phyloP scores from a whole-genome alignment of 2,888 invertebrate species.

The Teleiodes luculella region DNA sequence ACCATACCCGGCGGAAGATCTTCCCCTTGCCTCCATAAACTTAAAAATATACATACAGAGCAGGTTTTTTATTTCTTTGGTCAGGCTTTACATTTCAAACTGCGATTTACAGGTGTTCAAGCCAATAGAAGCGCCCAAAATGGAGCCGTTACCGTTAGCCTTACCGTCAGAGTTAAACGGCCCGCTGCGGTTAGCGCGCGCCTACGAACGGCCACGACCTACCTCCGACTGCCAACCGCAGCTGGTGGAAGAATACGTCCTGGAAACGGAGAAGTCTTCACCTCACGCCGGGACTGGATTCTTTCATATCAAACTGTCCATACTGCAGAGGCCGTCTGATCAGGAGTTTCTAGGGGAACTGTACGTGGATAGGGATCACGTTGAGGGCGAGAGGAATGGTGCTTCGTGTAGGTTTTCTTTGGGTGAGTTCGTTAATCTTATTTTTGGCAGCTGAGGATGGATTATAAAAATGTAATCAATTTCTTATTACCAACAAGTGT shows the following conservation, averaged over 20 bases:
- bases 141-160: constrained; percentile 78
- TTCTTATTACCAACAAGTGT: too few relatives aligned
- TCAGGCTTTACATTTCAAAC: too few relatives aligned
- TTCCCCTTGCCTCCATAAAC: too few relatives aligned
- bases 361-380: constrained; percentile 91
- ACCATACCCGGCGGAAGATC: too few relatives aligned
- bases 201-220: constrained; percentile 81
- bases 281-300: constrained; percentile 81
- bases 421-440: constrained; percentile 48
- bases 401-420: constrained; percentile 88
- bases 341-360: constrained; percentile 93
- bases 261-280: constrained; percentile 88
- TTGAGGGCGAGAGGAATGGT: constrained; percentile 86
- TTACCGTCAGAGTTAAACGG: constrained; percentile 71
- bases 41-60: too few relatives aligned
- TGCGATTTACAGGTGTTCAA: constrained; percentile 70
- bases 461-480: too few relatives aligned
- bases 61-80: too few relatives aligned
- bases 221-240: constrained; percentile 87
- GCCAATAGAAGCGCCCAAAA: constrained; percentile 81
- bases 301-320: constrained; percentile 91
- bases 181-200: constrained; percentile 61
- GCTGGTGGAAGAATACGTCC: constrained; percentile 90
- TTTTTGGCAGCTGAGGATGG: too few relatives aligned
- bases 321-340: constrained; percentile 91